These are phyloP conservation scores for Mayetiola destructor DNA, from an alignment of 2,888 invertebrate genomes.

Conservation along the genomic window DNA sequence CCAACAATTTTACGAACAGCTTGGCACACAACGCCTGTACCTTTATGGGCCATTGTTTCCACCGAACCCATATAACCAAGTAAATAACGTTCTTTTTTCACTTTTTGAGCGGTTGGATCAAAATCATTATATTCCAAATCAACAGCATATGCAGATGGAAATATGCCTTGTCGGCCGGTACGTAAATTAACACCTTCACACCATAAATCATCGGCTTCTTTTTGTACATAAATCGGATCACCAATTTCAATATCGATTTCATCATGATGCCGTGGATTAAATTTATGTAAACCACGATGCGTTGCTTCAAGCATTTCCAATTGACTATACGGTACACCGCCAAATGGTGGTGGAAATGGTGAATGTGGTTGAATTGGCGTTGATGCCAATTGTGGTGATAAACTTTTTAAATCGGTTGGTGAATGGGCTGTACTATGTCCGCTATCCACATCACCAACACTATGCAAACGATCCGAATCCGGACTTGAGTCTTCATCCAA, in stretches of 20 bases:
- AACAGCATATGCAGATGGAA: conserved; percentile 93
- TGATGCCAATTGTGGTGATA: conserved; percentile 52
- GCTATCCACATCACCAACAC: conserved; percentile 62
- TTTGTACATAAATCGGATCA: conserved; percentile 91
- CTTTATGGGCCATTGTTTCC: conserved; percentile 90
- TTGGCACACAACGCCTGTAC: conserved; percentile 88
- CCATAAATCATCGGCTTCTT: conserved; percentile 94
- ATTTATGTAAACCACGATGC: conserved; percentile 89
- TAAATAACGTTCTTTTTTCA: conserved; percentile 73
- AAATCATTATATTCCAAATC: conserved; percentile 95
- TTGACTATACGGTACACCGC: conserved; percentile 65
- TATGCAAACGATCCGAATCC: conserved; percentile 69
- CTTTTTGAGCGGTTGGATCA: conserved; percentile 71
- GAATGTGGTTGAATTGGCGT: conserved; percentile 46
- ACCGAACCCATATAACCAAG: conserved; percentile 92
- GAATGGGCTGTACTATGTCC: conserved; percentile 87
- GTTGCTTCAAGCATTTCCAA: conserved; percentile 83
- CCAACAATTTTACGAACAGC: conserved; percentile 77
- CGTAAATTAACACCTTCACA: conserved; percentile 94
- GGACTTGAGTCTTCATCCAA: conserved; percentile 73
- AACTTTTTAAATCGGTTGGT: conserved; percentile 75
- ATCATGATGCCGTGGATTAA: conserved; percentile 86
- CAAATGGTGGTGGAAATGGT: conserved; percentile 48
- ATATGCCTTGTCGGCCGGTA: conserved; percentile 85
- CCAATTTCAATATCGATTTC: conserved; percentile 96